Percentiles rank a stretch among this genome's conserved stretches.
phyloP scores from a whole-genome alignment of 2,888 invertebrate genomes.

The Biston stratarius region DNA sequence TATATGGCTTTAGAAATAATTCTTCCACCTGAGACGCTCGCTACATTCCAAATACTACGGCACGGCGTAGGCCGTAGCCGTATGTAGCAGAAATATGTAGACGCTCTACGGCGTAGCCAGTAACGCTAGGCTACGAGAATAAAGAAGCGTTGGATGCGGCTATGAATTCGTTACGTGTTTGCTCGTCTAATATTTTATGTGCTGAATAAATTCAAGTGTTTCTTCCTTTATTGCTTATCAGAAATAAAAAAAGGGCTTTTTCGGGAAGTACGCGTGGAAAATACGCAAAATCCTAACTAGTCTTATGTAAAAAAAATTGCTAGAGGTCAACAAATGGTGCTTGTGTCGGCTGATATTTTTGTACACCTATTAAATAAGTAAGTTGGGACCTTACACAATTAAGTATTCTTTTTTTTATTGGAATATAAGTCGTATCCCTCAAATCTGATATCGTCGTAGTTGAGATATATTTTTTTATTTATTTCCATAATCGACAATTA shows the following conservation, averaged over 20 bases:
- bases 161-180: constrained; percentile 26
- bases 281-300: constrained; percentile 8
- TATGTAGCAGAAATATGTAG: constrained; percentile 28
- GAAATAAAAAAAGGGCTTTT: constrained; percentile 6
- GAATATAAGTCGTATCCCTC: no score
- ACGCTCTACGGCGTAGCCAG: constrained; percentile 47
- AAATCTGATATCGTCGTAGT: no score
- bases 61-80: constrained; percentile 49
- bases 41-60: constrained; percentile 48
- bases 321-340: no score
- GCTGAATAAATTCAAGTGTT: constrained; percentile 12
- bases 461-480: no score
- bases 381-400: no score
- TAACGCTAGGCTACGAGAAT: constrained; percentile 41
- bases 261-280: constrained; percentile 2
- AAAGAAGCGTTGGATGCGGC: constrained; percentile 35
- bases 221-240: constrained; percentile 7
- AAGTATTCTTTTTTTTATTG: no score
- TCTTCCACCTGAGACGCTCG: constrained; percentile 32
- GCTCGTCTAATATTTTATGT: constrained; percentile 16
- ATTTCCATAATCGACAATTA: no score
- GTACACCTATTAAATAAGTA: no score
- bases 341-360: no score
- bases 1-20: constrained; percentile 18
- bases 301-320: no score